phyloP scores from a whole-genome alignment of 2,888 invertebrate genomes.

The Gasteruption jaculator region DNA sequence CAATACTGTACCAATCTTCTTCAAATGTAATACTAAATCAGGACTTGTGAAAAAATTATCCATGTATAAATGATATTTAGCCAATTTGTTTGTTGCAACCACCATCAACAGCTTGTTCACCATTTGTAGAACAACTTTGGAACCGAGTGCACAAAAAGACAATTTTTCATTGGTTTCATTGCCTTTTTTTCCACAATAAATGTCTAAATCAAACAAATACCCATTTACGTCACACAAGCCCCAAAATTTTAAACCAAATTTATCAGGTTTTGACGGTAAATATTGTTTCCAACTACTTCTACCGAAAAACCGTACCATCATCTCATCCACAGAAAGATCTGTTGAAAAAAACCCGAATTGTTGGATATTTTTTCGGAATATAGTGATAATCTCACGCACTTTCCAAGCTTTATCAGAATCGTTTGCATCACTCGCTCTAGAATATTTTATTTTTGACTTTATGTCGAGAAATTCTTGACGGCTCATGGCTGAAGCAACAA shows the following conservation, averaged over 20 bases:
- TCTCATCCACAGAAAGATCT: too few species aligned
- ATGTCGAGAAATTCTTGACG: too few species aligned
- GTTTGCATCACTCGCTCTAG: too few species aligned
- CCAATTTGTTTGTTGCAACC: too few species aligned
- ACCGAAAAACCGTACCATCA: slow-evolving; percentile 17
- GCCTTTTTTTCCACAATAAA: slow-evolving; percentile 16
- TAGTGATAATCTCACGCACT: too few species aligned
- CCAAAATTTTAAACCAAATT: slow-evolving; percentile 17
- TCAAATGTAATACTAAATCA: slow-evolving; percentile 9
- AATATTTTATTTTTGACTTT: too few species aligned
- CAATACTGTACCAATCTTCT: slow-evolving; percentile 8
- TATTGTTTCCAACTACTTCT: slow-evolving; percentile 14
- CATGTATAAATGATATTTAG: slow-evolving; percentile 6
- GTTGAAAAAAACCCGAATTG: too few species aligned
- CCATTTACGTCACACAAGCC: slow-evolving; percentile 13
- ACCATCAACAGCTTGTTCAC: slow-evolving; percentile 8
- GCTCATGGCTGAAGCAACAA: too few species aligned
- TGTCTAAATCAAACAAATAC: slow-evolving; percentile 18
- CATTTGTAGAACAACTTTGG: slow-evolving; percentile 3
- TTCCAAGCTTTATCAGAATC: too few species aligned
- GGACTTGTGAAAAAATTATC: slow-evolving; percentile 10
- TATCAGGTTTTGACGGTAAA: slow-evolving; percentile 13
- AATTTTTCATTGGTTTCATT: not conserved
- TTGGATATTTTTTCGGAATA: too few species aligned
- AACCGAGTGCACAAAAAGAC: slow-evolving; percentile 8